Evolutionary conservation across 2,888 invertebrate genomes (phyloP).

Genomic region (Poecilus cupreus): DNA sequence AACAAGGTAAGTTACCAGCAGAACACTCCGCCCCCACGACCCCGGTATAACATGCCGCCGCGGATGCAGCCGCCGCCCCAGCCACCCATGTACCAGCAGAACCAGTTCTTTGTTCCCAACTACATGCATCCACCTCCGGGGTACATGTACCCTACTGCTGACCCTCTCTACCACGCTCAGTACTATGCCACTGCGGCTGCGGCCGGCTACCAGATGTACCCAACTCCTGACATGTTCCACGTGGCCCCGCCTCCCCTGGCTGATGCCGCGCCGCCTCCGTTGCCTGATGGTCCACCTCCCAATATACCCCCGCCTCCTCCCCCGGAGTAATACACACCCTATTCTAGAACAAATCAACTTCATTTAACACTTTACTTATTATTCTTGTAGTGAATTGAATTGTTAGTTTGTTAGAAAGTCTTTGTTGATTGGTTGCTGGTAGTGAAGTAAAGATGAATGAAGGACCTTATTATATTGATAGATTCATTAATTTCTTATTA

Average conservation of each 20-base stretch:
- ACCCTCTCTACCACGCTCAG: conserved; percentile 63
- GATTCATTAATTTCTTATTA: conserved; percentile 27
- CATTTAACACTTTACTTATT: background rate
- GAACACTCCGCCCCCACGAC: conserved; percentile 64
- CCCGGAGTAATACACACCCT: conserved; percentile 68
- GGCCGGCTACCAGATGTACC: conserved; percentile 66
- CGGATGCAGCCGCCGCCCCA: conserved; percentile 66
- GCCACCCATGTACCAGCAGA: conserved; percentile 47
- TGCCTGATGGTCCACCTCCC: conserved; percentile 78
- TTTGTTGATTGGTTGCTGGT: conserved; percentile 31
- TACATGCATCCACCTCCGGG: conserved; percentile 58
- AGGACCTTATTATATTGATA: background rate
- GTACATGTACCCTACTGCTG: conserved; percentile 56
- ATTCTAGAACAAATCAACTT: background rate
- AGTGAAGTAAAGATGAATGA: conserved; percentile 7
- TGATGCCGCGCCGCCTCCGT: conserved; percentile 70
- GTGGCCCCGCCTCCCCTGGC: conserved; percentile 63
- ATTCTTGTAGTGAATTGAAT: conserved; percentile 17
- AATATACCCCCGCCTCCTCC: conserved; percentile 80
- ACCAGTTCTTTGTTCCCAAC: conserved; percentile 49
- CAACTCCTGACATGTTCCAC: conserved; percentile 67
- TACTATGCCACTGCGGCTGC: conserved; percentile 63
- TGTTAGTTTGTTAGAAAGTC: conserved; percentile 5
- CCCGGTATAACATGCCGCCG: conserved; percentile 70
- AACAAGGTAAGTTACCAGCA: conserved; percentile 70